Evolutionary conservation across 2,797 vertebrate genomes (phyloP), one percentile per base, ranked within the genome.

Genomic region (Arnoldichthys spilopterus): DNA sequence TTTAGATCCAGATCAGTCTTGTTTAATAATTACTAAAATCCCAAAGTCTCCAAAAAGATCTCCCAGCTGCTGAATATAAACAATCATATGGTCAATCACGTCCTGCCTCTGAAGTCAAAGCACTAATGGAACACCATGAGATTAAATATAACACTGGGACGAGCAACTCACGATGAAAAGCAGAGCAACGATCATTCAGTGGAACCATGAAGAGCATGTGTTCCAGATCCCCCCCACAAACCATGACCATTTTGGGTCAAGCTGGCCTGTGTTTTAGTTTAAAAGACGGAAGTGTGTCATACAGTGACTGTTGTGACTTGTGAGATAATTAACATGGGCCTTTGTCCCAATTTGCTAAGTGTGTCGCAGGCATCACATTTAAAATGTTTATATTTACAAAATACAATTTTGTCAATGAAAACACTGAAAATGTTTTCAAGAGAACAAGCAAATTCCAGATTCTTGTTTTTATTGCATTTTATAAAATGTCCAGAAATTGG

Each of bases 41-140:
- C 4, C n/a, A 34, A 34, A 32, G 16, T n/a, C 26, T 45, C 7
- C 26, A 32, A 8, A 51, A 69, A 28, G 28, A 28, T 49, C 13
- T 68, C 26, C 20, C 3, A 34, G 47, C 49, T 28, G 22, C n/a
- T 18, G 4, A 26, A 24, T 18, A n/a, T 34, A 51, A 70, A 45
- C 68, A n/a, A 26, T n/a, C 11, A 15, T 7, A 70, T 11, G 7
- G 49, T 18, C 9, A 24, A 71, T n/a, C n/a, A 13, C 1, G 15
- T 30, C 51, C 49, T 56, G 16, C 11, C 69, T 37, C 45, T 54
- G 32, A 13, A 53, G 28, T 18, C 12, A 51, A 32, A 40, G 20
- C 63, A 67, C 37, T 37, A 71, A 71, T 40, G 51, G 69, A 71
- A 37, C 49, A 56, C 30, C 51, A 37, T 18, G 45, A 54, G n/a